These are phyloP conservation scores for Pemphigus obesinymphae DNA, from an alignment of 1,140 invertebrate species.

Conservation along the genomic window DNA sequence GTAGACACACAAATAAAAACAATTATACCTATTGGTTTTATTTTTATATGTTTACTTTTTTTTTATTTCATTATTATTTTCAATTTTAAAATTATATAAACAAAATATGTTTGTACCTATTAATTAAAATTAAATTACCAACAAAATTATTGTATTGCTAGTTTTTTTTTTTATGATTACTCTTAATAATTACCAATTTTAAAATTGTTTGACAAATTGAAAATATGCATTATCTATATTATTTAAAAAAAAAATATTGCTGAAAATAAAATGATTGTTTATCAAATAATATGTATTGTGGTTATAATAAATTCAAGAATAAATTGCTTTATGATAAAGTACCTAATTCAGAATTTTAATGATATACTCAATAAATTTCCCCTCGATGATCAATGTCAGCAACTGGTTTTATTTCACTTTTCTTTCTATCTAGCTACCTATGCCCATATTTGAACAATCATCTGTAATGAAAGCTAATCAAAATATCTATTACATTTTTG, in stretches of 20 bases:
- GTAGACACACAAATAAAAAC: too few species aligned
- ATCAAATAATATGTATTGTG: neutral
- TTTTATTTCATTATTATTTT: too few species aligned
- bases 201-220: too few species aligned
- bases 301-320: neutral
- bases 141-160: too few species aligned
- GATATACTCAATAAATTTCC: neutral
- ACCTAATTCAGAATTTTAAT: neutral
- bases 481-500: neutral
- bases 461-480: conserved; percentile 5
- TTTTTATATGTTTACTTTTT: too few species aligned
- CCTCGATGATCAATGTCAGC: neutral
- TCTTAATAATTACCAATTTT: too few species aligned
- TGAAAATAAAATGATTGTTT: neutral
- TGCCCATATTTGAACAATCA: neutral
- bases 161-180: too few species aligned
- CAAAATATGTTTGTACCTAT: too few species aligned
- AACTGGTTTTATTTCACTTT: conserved; percentile 12
- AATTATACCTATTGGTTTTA: too few species aligned
- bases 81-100: too few species aligned
- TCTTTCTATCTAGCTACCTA: neutral
- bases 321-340: neutral
- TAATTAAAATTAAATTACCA: too few species aligned
- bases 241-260: neutral
- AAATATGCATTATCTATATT: too few species aligned